These are phyloP conservation scores for Acronicta leporina DNA, from an alignment of 2,888 invertebrate species.

Conservation along the genomic window DNA sequence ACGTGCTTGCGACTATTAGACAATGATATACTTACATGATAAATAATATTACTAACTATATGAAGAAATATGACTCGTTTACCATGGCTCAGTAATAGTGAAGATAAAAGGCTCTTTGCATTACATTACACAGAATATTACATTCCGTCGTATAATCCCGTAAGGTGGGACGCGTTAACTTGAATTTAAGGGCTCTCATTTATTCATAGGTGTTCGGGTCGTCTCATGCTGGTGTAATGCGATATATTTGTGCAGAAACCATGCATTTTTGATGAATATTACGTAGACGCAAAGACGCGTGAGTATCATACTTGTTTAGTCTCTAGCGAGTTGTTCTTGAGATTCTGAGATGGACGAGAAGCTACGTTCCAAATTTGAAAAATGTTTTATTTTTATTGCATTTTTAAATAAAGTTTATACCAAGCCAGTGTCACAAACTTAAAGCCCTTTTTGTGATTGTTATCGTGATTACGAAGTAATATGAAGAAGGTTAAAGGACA, in stretches of 20 bases:
- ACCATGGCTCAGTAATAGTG: constrained; percentile 32
- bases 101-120: constrained; percentile 36
- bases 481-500: too few relatives aligned
- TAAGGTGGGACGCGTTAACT: constrained; percentile 57
- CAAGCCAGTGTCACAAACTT: too few relatives aligned
- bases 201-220: constrained; percentile 69
- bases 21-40: too few relatives aligned
- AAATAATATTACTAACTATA: constrained; percentile 11
- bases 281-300: constrained; percentile 35
- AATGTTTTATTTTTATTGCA: background rate
- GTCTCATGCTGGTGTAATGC: constrained; percentile 69
- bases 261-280: constrained; percentile 74
- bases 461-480: too few relatives aligned
- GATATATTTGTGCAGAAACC: constrained; percentile 76
- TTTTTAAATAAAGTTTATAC: too few relatives aligned
- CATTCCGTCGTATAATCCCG: constrained; percentile 18
- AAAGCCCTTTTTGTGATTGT: too few relatives aligned
- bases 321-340: constrained; percentile 22
- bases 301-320: constrained; percentile 19
- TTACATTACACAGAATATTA: constrained; percentile 37
- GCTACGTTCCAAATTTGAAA: background rate
- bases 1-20: too few relatives aligned
- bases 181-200: constrained; percentile 69
- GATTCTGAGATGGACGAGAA: constrained; percentile 11
- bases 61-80: constrained; percentile 32